A percentile compares a stretch with the other conserved stretches of the same genome.
These are phyloP conservation scores for Meta bourneti DNA, from an alignment of 2,888 invertebrate genomes.

Conservation along the genomic window DNA sequence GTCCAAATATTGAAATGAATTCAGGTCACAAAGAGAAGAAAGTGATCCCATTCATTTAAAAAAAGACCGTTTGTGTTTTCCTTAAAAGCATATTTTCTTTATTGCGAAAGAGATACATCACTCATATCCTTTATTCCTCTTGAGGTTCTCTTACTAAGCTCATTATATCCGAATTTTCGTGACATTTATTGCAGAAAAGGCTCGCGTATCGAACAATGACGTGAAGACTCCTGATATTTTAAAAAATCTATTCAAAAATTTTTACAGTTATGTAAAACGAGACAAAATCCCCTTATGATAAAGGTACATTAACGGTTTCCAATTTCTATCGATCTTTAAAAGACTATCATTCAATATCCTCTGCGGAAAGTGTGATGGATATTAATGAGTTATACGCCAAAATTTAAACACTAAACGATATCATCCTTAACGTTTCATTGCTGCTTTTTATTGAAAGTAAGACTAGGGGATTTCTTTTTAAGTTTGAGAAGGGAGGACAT, in stretches of 20 bases:
- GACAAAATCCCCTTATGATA: not conserved
- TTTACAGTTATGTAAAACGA: not conserved
- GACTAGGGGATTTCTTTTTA: not conserved
- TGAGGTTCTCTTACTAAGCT: too few relatives aligned
- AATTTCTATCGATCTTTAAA: slow-evolving; percentile 13
- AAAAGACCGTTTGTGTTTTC: too few relatives aligned
- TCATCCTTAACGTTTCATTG: not conserved
- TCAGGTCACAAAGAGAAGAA: too few relatives aligned
- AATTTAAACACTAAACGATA: not conserved
- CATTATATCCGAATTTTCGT: not conserved
- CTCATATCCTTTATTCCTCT: too few relatives aligned
- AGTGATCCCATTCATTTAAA: too few relatives aligned
- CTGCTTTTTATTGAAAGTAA: not conserved
- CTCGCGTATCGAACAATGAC: too few relatives aligned
- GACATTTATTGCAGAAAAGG: not conserved
- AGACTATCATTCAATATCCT: slow-evolving; percentile 13
- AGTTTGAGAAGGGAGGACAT: not conserved
- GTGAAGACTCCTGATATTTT: too few relatives aligned
- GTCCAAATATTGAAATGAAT: too few relatives aligned
- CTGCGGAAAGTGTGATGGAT: not conserved
- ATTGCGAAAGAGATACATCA: too few relatives aligned
- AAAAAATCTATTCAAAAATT: not conserved
- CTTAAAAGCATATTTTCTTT: too few relatives aligned
- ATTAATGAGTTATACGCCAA: slow-evolving; percentile 5
- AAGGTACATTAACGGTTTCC: slow-evolving; percentile 21